Evolutionary conservation across 2,113 vertebrate species (phyloP).

Genomic region (Natator depressus): DNA sequence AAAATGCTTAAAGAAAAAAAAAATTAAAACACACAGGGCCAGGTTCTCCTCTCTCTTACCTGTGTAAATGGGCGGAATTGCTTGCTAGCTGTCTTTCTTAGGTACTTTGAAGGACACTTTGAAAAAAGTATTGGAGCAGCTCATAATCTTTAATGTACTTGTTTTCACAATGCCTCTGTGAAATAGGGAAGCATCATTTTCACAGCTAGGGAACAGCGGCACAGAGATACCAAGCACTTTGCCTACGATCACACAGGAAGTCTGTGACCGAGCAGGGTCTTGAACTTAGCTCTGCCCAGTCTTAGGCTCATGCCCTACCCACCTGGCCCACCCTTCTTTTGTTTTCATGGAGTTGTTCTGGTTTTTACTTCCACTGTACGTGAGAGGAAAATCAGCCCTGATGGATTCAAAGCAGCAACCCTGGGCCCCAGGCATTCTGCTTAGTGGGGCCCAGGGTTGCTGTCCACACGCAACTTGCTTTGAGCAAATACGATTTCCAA

Average conservation of each 20-base stretch:
- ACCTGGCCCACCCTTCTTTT: neutral
- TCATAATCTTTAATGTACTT: neutral
- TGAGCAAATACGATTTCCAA: neutral
- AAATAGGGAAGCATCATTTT: neutral
- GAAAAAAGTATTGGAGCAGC: neutral
- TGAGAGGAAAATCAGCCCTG: neutral
- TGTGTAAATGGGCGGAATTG: neutral
- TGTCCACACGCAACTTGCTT: neutral
- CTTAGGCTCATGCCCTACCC: neutral
- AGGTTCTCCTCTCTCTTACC: neutral
- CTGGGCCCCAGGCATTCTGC: fast-evolving
- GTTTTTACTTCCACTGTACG: neutral
- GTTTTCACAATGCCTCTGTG: neutral
- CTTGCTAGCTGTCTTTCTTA: neutral
- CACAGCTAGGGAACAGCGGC: neutral
- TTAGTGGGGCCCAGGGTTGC: no score
- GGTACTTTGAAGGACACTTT: neutral
- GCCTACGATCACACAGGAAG: neutral
- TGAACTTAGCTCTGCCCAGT: fast-evolving
- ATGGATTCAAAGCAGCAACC: neutral
- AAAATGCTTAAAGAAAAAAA: neutral
- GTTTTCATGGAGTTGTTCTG: neutral
- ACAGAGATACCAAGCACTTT: neutral
- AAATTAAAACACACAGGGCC: neutral
- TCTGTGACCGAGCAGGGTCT: neutral